Conservation (phyloP, 2,797 vertebrate species). For the Sebastolobus alascanus region DNA sequence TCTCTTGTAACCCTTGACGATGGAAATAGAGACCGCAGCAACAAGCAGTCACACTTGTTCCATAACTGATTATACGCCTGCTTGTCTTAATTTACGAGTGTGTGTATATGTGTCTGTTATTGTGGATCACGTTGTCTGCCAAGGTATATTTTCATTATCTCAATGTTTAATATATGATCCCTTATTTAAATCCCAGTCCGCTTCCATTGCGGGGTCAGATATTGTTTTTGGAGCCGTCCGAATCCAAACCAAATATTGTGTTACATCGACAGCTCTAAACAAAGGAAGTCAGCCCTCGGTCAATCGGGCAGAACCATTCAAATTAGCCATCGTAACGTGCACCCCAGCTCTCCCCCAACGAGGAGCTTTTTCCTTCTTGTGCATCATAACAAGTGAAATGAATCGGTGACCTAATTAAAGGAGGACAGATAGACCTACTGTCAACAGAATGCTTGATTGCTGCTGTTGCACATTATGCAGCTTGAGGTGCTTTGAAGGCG, state of each 20-base stretch:
- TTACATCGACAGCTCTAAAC: constrained; percentile 49
- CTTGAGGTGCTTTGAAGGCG: constrained; percentile 57
- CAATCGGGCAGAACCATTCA: constrained; percentile 59
- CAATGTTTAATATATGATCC: constrained; percentile 46
- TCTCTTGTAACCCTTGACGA: constrained; percentile 56
- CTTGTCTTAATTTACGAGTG: constrained; percentile 61
- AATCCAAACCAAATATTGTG: constrained; percentile 62
- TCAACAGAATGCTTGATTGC: constrained; percentile 67
- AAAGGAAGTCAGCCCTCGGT: constrained; percentile 41
- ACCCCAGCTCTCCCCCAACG: constrained; percentile 11
- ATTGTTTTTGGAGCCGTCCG: constrained; percentile 54
- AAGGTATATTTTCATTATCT: constrained; percentile 63
- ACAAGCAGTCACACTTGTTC: constrained; percentile 46
- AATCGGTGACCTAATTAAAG: constrained; percentile 77
- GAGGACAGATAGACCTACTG: constrained; percentile 63
- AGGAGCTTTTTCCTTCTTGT: constrained; percentile 39
- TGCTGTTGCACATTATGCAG: constrained; percentile 57
- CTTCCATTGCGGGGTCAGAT: constrained; percentile 37
- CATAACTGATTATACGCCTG: constrained; percentile 59
- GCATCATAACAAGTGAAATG: constrained; percentile 66
- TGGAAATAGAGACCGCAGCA: constrained; percentile 59
- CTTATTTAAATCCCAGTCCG: constrained; percentile 50
- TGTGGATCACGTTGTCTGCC: constrained; percentile 44
- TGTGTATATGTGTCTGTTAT: constrained; percentile 36
- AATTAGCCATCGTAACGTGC: constrained; percentile 49